A percentile compares a stretch with the other conserved stretches of the same genome.
Evolutionary conservation across 2,888 invertebrate genomes (phyloP).

Genomic region (Mythimna lalbum): DNA sequence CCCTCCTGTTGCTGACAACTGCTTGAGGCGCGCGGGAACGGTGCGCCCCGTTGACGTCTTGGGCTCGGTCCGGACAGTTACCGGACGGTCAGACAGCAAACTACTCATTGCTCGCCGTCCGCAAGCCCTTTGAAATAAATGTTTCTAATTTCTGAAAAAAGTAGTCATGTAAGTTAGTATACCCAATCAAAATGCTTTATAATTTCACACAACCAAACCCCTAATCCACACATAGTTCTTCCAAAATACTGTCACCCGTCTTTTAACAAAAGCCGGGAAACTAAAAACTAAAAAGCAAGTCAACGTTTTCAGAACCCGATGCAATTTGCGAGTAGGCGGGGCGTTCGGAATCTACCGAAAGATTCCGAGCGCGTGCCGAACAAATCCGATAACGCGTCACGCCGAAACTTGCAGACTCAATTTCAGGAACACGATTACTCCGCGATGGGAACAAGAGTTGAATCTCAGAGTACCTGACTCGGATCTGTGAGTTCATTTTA

Average conservation of each 20-base stretch:
- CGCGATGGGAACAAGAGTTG: constrained; percentile 72
- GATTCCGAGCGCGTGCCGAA: constrained; percentile 84
- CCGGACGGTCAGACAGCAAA: no score
- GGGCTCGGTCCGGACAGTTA: no score
- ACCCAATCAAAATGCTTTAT: not conserved
- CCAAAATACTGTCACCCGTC: constrained; percentile 24
- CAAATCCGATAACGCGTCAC: constrained; percentile 89
- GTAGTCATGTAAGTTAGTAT: not conserved
- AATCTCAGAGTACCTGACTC: constrained; percentile 70
- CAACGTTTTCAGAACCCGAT: constrained; percentile 59
- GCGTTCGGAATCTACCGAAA: constrained; percentile 39
- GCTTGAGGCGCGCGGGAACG: no score
- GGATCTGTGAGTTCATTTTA: constrained; percentile 47
- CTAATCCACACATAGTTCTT: not conserved
- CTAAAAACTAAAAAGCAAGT: constrained; percentile 47
- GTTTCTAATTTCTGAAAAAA: no score
- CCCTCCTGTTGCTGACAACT: no score
- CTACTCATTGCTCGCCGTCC: no score
- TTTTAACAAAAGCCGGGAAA: constrained; percentile 41
- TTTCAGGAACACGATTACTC: constrained; percentile 86
- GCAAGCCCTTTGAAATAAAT: no score
- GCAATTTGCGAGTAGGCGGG: constrained; percentile 70
- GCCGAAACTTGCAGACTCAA: constrained; percentile 85
- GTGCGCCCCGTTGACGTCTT: no score
- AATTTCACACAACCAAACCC: not conserved